Evolutionary conservation across 2,113 vertebrate species (phyloP), one percentile per base, ranked within the genome.

Genomic region (Phocoena sinus): DNA sequence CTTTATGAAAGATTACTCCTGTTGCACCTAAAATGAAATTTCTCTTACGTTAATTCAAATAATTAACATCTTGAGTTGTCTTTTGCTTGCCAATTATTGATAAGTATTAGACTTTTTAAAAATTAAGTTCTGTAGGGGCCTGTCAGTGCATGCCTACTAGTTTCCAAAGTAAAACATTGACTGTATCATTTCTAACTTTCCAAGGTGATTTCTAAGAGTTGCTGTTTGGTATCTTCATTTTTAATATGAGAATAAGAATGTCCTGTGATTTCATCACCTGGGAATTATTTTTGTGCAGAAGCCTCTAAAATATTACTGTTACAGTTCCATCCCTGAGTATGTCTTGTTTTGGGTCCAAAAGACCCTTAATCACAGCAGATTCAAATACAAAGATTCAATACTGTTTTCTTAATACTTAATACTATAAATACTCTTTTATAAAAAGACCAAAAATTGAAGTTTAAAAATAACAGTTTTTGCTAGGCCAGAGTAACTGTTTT

Each of bases 401-500:
- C 15, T 76, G 9, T 63, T 70, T 85, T 91, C n/a, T 58, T 80
- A 80, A n/a, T 87, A n/a, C 36, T 74, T 58, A 80, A n/a, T 87
- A n/a, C 26, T 80, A 7, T 71, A 47, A 77, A 79, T 26, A 63
- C 2, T 74, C 10, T 58, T 83, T 87, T 84, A 60, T 33, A 44
- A 38, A 93, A 17, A 81, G 47, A 77, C 21, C 67, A 62, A 93
- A 84, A 91, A 50, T 58, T 93, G 6, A 94, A 96, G 26, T 90
- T 96, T 87, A 89, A 84, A 82, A 56, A 86, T 62, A 98, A 91
- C 79, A 92, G 47, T 97, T 98, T 98, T 98, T 98, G 94, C 95
- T 98, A 97, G 98, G 95, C 95, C 95, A 97, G 96, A 98, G 84
- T 98, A 98, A 97, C 95, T 98, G 89, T 98, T 98, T 94, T 98